A percentile compares a stretch with the other conserved stretches of the same genome.
Conservation (phyloP, 2,113 vertebrate species). For the Chiloscyllium plagiosum region DNA sequence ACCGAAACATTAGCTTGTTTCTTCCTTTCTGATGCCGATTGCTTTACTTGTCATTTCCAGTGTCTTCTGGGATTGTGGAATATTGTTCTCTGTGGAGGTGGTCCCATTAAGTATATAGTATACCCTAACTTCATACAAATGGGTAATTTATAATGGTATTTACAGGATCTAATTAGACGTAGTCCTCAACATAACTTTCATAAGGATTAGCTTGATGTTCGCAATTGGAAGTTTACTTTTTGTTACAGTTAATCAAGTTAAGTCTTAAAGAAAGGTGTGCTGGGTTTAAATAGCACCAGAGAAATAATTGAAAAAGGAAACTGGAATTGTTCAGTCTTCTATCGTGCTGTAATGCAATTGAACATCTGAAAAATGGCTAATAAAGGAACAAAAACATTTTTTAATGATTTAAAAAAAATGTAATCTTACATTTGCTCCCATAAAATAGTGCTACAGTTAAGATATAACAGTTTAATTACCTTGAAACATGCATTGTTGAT, state of each 20-base stretch:
- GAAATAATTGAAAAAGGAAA: not conserved
- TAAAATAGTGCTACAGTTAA: constrained; percentile 33
- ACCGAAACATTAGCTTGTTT: not conserved
- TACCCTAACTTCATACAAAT: not conserved
- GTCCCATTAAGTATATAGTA: not conserved
- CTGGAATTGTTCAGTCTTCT: not conserved
- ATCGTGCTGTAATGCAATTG: not conserved
- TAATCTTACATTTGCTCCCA: not conserved
- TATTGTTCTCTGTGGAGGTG: not conserved
- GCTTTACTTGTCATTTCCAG: not conserved
- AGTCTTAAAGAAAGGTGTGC: not conserved
- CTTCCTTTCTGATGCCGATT: not conserved
- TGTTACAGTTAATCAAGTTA: not conserved
- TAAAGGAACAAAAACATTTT: constrained; percentile 17
- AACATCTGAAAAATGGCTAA: not conserved
- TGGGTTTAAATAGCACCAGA: not conserved
- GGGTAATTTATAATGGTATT: not conserved
- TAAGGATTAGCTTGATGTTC: not conserved
- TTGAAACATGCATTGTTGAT: constrained; percentile 33
- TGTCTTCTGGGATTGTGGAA: not conserved
- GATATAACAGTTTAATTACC: constrained; percentile 32
- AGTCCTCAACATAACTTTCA: not conserved
- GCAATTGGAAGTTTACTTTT: not conserved
- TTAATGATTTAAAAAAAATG: not conserved
- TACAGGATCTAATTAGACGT: not conserved